Conservation (phyloP, 1,140 invertebrate species). For the Tetragonula clypearis region DNA sequence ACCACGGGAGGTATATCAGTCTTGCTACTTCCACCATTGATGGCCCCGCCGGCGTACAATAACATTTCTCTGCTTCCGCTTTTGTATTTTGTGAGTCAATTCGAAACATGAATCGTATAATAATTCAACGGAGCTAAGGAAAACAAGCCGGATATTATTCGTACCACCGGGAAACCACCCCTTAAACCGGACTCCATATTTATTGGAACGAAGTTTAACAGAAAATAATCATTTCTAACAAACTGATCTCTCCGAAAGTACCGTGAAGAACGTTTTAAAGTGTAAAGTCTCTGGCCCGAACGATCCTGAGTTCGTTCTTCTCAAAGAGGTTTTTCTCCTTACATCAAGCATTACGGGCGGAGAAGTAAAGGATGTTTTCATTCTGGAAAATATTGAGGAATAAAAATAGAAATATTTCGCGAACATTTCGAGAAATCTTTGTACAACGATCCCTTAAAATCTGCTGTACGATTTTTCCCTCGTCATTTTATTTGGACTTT, state of each 20-base stretch:
- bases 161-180: conserved; percentile 56
- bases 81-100: conserved; percentile 83
- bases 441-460: too few relatives aligned
- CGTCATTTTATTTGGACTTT: too few relatives aligned
- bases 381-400: too few relatives aligned
- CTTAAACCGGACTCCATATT: conserved; percentile 76
- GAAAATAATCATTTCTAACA: conserved; percentile 41
- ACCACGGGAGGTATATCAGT: conserved; percentile 73
- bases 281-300: too few relatives aligned
- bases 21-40: conserved; percentile 36
- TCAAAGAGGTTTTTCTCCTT: too few relatives aligned
- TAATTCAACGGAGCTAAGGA: conserved; percentile 80
- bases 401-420: neutral
- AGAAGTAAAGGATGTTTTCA: too few relatives aligned
- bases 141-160: conserved; percentile 81
- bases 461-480: too few relatives aligned
- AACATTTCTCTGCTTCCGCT: conserved; percentile 81
- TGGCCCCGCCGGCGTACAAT: conserved; percentile 76
- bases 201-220: conserved; percentile 63
- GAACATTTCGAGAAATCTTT: too few relatives aligned
- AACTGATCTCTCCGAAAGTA: neutral
- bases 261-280: too few relatives aligned
- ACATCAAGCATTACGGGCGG: too few relatives aligned
- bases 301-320: too few relatives aligned
- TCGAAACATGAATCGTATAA: conserved; percentile 82